Evolutionary conservation across 2,113 vertebrate species (phyloP).

Genomic region (Andinoacara biseriatus): DNA sequence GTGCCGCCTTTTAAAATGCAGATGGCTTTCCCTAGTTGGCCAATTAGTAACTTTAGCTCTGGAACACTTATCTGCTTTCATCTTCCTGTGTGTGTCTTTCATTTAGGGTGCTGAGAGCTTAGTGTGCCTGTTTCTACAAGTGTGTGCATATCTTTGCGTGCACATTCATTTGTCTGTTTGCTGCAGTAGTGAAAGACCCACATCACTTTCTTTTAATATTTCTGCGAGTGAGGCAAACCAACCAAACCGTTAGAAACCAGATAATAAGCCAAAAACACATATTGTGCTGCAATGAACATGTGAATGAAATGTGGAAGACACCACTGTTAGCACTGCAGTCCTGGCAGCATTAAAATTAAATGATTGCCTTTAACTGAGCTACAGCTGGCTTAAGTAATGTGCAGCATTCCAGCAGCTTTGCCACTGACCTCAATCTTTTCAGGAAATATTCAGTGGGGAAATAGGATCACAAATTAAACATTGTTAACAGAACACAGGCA

Average conservation of each 20-base stretch:
- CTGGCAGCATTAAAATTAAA: conserved; percentile 30
- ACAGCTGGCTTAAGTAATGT: conserved; percentile 56
- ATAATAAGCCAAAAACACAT: conserved; percentile 51
- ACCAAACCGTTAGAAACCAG: conserved; percentile 36
- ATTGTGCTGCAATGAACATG: conserved; percentile 17
- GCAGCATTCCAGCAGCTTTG: conserved; percentile 60
- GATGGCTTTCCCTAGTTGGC: conserved; percentile 78
- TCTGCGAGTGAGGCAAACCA: conserved; percentile 22
- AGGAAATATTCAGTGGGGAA: conserved; percentile 64
- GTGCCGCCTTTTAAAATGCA: conserved; percentile 69
- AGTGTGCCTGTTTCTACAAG: conserved; percentile 43
- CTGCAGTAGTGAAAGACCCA: conserved; percentile 31
- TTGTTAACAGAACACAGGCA: conserved; percentile 48
- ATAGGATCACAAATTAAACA: conserved; percentile 66
- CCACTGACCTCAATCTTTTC: conserved; percentile 70
- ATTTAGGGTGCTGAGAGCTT: conserved; percentile 44
- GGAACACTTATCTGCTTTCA: conserved; percentile 75
- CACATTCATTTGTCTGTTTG: conserved; percentile 30
- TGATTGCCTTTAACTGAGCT: conserved; percentile 36
- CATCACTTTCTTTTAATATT: conserved; percentile 43
- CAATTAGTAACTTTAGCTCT: conserved; percentile 79
- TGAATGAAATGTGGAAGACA: conserved; percentile 34
- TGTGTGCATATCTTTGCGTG: conserved; percentile 30
- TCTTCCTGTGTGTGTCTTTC: conserved; percentile 70
- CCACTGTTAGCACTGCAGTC: conserved; percentile 20